Evolutionary conservation across 2,113 vertebrate genomes (phyloP), one percentile per base, ranked within the genome.

Genomic region (Drymodes brunneopygia): DNA sequence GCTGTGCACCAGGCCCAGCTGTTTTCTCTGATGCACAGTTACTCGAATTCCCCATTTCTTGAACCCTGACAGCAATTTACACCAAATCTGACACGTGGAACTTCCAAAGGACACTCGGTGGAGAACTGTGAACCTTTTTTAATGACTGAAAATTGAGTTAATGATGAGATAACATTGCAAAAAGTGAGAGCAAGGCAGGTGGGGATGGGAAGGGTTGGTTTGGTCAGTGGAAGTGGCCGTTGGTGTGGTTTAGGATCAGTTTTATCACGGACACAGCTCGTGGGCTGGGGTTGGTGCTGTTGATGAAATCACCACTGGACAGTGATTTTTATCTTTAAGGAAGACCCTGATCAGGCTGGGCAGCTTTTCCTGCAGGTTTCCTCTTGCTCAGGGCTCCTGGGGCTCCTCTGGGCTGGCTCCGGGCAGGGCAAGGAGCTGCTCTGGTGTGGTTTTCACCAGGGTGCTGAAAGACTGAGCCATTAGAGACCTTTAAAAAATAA

Each of bases 301-400:
- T 5, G 5, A 13, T 88, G 58, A 15, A 28, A 44, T 11, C 50
- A 22, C 17, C 31, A 2, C 53, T 51, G 54, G 33, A 12, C 18
- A 6, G 25, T 48, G 69, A 15, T 48, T 36, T 67, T 42, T 56
- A 3, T 21, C 5, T 47, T 25, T 3, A 6, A 16, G 40, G 40
- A 28, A 15, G 33, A 0, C 11, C 11, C 21, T 9, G 7, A 1
- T 11, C 5, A 12, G 48, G 31, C 33, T 1, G 1, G 12, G 27
- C 40, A 21, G 51, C 47, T 42, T 10, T 29, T n/a, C 33, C 38
- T 51, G 54, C 9, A 9, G 5, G 1, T 22, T 38, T 18, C 36
- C 40, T 7, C 15, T 8, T 21, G n/a, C 38, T 8, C 28, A 4
- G 12, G 4, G 3, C 5, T 45, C 18, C 0, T 3, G 29, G 5